Percentiles rank a stretch among this genome's conserved stretches.
Evolutionary conservation across 1,140 invertebrate species (phyloP).

Genomic region (Trachymyrmex cornetzi): DNA sequence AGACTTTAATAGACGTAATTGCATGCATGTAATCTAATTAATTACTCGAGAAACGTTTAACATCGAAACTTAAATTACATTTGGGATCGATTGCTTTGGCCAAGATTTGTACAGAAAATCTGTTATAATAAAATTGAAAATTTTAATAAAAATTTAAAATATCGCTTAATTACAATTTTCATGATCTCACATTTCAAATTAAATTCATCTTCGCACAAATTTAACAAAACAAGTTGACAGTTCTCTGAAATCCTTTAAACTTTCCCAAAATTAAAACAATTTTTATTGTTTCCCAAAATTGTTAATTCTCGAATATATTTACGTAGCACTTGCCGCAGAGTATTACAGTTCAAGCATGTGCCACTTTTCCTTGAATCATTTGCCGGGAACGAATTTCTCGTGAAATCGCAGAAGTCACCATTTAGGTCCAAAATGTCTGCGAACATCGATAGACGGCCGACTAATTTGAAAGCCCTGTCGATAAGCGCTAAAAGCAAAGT

Average conservation of each 20-base stretch:
- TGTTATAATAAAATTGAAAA: conserved; percentile 2
- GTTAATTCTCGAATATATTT: not conserved
- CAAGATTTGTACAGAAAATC: not conserved
- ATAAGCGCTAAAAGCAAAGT: conserved; percentile 28
- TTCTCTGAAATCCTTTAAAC: not conserved
- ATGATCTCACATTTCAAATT: not conserved
- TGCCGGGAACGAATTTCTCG: conserved; percentile 13
- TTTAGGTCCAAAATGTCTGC: conserved; percentile 2
- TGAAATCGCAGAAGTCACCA: conserved; percentile 14
- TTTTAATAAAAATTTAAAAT: conserved; percentile 24
- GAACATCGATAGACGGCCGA: conserved; percentile 13
- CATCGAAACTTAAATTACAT: not conserved
- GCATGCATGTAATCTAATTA: conserved; percentile 10
- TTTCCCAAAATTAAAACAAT: not conserved
- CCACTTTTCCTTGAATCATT: conserved; percentile 1
- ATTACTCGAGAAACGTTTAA: not conserved
- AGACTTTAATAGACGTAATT: conserved; percentile 29
- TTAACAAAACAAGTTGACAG: not conserved
- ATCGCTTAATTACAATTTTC: not conserved
- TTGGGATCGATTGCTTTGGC: not conserved
- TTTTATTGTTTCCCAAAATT: not conserved
- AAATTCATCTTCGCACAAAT: not conserved
- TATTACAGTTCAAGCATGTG: not conserved
- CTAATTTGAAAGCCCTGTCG: conserved; percentile 57
- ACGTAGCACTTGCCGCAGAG: not conserved